Evolutionary conservation across 2,888 invertebrate species (phyloP).

Genomic region (Drosophila austrosaltans): DNA sequence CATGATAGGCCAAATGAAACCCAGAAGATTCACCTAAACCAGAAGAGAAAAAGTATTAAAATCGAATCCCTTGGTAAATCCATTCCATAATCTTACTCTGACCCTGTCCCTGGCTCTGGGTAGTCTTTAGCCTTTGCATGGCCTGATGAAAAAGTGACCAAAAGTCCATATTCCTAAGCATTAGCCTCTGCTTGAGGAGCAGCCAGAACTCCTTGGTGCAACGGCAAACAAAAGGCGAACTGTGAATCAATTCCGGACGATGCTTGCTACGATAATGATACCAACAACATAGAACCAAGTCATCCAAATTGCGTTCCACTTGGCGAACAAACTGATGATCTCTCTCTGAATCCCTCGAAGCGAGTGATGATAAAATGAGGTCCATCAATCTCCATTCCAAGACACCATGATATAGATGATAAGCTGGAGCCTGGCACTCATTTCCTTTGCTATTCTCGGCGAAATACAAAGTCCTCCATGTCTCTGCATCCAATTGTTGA

Average conservation of each 20-base stretch:
- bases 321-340: slow-evolving; percentile 51
- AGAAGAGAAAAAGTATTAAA: background rate
- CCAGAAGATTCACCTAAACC: slow-evolving; percentile 8
- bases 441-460: slow-evolving; percentile 80
- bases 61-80: no score
- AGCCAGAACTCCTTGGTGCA: slow-evolving; percentile 86
- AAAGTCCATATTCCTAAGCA: slow-evolving; percentile 72
- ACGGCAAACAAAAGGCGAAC: slow-evolving; percentile 85
- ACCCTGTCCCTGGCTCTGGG: slow-evolving; percentile 45
- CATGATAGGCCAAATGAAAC: slow-evolving; percentile 60
- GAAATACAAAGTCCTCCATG: slow-evolving; percentile 74
- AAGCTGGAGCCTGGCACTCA: slow-evolving; percentile 79
- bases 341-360: background rate
- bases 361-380: slow-evolving; percentile 16
- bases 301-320: slow-evolving; percentile 67
- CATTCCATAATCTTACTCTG: background rate
- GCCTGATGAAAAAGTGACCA: slow-evolving; percentile 84
- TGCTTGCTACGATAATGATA: slow-evolving; percentile 79
- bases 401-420: slow-evolving; percentile 82
- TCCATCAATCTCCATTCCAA: slow-evolving; percentile 83
- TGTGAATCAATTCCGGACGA: slow-evolving; percentile 82
- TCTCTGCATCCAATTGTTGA: slow-evolving; percentile 63
- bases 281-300: slow-evolving; percentile 70
- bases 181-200: slow-evolving; percentile 82
- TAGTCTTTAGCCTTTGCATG: slow-evolving; percentile 73